phyloP scores from a whole-genome alignment of 2,888 invertebrate genomes.

The Epistrophella euchroma region DNA sequence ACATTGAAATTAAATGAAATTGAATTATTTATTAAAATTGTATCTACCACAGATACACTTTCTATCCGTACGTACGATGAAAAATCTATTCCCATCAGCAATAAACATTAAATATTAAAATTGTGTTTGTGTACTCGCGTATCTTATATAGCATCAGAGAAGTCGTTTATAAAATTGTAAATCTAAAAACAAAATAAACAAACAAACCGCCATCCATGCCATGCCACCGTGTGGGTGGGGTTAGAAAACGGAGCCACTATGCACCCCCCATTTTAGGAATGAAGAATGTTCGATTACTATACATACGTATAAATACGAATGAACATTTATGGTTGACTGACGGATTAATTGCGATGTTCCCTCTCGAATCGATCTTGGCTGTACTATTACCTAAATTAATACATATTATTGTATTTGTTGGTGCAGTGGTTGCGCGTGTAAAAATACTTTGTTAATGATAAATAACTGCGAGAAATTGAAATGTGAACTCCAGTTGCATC shows the following conservation, averaged over 20 bases:
- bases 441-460: slow-evolving; percentile 35
- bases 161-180: slow-evolving; percentile 47
- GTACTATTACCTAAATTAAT: background rate
- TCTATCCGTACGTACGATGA: background rate
- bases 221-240: slow-evolving; percentile 57
- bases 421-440: slow-evolving; percentile 18
- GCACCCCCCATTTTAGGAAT: slow-evolving; percentile 72
- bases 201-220: slow-evolving; percentile 2
- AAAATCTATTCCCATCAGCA: slow-evolving; percentile 21
- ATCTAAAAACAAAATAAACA: slow-evolving; percentile 44
- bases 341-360: slow-evolving; percentile 74
- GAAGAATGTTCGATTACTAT: slow-evolving; percentile 66
- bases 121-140: slow-evolving; percentile 9
- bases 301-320: slow-evolving; percentile 23
- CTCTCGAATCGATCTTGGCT: slow-evolving; percentile 37
- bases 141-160: background rate
- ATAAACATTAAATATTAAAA: slow-evolving; percentile 39
- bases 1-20: slow-evolving; percentile 62
- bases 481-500: slow-evolving; percentile 44
- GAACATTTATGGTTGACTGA: slow-evolving; percentile 76
- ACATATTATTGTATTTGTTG: background rate
- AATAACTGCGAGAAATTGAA: slow-evolving; percentile 25
- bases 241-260: slow-evolving; percentile 61
- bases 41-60: slow-evolving; percentile 24
- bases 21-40: slow-evolving; percentile 53